Conservation (phyloP, 1,140 invertebrate genomes). For the Pogonomyrmex barbatus region DNA sequence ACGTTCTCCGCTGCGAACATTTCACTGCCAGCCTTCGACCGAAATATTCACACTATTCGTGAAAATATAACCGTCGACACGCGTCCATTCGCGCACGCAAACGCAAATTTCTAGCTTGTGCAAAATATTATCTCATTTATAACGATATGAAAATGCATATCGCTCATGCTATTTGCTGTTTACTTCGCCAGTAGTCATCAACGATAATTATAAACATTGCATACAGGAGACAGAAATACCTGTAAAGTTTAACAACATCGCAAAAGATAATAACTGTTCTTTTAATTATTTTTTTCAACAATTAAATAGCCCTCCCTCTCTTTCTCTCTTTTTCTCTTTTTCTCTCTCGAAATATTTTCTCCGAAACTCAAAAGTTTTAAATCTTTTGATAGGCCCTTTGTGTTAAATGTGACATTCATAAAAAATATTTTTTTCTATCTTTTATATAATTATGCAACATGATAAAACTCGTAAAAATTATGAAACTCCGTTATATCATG, state of each 20-base stretch:
- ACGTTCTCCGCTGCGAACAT: conserved; percentile 4
- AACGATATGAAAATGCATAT: conserved; percentile 7
- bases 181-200: neutral
- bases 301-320: too few species aligned
- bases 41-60: conserved; percentile 24
- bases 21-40: conserved; percentile 36
- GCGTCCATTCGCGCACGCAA: neutral
- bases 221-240: neutral
- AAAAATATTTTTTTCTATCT: too few species aligned
- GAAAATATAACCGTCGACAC: conserved; percentile 27
- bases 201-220: neutral
- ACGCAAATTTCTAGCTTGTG: neutral
- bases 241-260: neutral
- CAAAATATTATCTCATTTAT: conserved; percentile 13
- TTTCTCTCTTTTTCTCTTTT: too few species aligned
- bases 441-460: too few species aligned
- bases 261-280: neutral
- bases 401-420: too few species aligned
- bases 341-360: too few species aligned
- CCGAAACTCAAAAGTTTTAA: too few species aligned
- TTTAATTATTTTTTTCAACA: neutral
- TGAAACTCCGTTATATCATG: too few species aligned
- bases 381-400: too few species aligned
- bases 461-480: too few species aligned
- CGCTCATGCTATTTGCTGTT: conserved; percentile 12